Evolutionary conservation across 1,140 invertebrate genomes (phyloP), one percentile per base, ranked within the genome.

Genomic region (Diabrotica virgifera): DNA sequence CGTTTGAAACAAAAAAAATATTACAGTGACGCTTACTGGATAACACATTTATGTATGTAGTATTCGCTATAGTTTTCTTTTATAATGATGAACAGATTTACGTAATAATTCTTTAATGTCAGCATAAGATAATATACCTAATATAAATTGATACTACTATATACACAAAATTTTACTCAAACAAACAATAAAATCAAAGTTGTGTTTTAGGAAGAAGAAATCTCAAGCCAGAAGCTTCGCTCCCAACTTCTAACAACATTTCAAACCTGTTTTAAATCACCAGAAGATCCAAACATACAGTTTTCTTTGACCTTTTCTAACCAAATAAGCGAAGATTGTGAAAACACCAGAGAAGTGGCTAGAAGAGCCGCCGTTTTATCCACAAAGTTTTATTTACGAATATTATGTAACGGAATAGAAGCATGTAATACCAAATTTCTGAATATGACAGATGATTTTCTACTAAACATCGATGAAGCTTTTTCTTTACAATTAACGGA

Each of bases 221-320:
- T 24, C 24, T 2, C 4, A 24, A 24, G 24, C 24, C 24, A n/a
- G n/a, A 57, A 71, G 11, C 65, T 81, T 6, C 74, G 77, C 69
- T 63, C 70, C 7, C 73, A 75, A 14, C 62, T 81, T 3, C 67
- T 65, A 9, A 66, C 71, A 13, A 74, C 79, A 37, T 78, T 81
- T 52, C 67, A 74, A 5, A 75, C 81, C 38, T 74, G 80, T 52
- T 80, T 83, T 37, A 72, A 77, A 65, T 76, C 79, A 36, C 81
- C 83, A 0, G 82, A 64, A 54, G 68, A 69, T 61, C 68, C 68
- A 11, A 54, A 52, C 4, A 11, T 71, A 36, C 55, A 75, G 14
- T 65, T 86, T n/a, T 65, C 78, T 36, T 70, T 83, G 13, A 70
- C 63, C 5, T 59, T 78, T 52, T 74, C 75, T 59, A 24, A 68